phyloP scores from a whole-genome alignment of 1,140 invertebrate species.

The Panagrolaimus sp. region DNA sequence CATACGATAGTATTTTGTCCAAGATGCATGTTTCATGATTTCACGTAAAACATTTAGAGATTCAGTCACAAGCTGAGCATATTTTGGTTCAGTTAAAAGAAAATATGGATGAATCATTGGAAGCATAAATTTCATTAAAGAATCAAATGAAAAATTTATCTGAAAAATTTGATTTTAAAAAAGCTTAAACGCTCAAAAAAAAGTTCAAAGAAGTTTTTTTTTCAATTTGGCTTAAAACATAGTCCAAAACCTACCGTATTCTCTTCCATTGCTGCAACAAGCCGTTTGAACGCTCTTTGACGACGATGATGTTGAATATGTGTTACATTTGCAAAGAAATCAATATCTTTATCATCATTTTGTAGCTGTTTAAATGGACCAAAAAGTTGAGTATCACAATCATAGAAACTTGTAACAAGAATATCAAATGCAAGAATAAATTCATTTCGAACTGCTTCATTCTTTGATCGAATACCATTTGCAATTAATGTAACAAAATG shows the following conservation, averaged over 20 bases:
- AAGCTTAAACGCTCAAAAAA: no score
- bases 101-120: slow-evolving; percentile 76
- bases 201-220: no score
- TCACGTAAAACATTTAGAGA: slow-evolving; percentile 61
- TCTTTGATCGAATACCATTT: slow-evolving; percentile 24
- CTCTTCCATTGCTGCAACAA: slow-evolving; percentile 26
- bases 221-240: no score
- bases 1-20: slow-evolving; percentile 53
- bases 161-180: slow-evolving; percentile 23
- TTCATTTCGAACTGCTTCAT: slow-evolving; percentile 8
- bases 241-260: slow-evolving; percentile 26
- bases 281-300: slow-evolving; percentile 36
- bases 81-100: slow-evolving; percentile 70
- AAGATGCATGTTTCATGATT: slow-evolving; percentile 33
- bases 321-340: slow-evolving; percentile 86
- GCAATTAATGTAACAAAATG: slow-evolving; percentile 33
- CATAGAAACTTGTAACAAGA: slow-evolving; percentile 14
- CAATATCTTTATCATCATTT: slow-evolving; percentile 74
- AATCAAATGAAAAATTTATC: slow-evolving; percentile 37
- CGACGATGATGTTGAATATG: slow-evolving; percentile 65
- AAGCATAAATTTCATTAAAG: slow-evolving; percentile 72
- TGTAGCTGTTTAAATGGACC: slow-evolving; percentile 62
- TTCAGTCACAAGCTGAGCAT: slow-evolving; percentile 75
- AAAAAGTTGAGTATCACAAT: background rate
- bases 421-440: background rate